These are phyloP conservation scores for Falco novaeseelandiae DNA, from an alignment of 2,797 vertebrate genomes.

Conservation along the genomic window DNA sequence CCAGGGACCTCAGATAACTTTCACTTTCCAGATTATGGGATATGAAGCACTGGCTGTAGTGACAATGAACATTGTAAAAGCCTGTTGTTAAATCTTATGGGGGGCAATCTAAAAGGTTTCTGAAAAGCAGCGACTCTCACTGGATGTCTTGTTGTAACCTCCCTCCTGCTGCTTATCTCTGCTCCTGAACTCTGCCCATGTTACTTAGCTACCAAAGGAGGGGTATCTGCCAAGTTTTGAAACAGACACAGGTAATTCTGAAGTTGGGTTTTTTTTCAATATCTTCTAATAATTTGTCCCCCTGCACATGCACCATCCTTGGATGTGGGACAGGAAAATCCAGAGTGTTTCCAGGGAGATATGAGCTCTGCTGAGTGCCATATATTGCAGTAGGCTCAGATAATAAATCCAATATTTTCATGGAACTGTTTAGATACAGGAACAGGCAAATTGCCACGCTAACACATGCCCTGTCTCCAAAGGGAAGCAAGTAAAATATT, in stretches of 20 bases:
- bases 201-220: neutral
- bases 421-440: neutral
- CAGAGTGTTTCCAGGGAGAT: conserved; percentile 50
- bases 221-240: neutral
- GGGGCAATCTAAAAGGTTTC: neutral
- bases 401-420: conserved; percentile 26
- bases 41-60: neutral
- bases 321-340: conserved; percentile 10
- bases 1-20: neutral
- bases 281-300: neutral
- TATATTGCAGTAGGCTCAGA: neutral
- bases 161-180: neutral
- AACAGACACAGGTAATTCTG: neutral
- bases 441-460: conserved; percentile 9
- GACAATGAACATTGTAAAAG: neutral
- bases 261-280: neutral
- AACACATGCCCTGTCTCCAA: neutral
- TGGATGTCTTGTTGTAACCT: neutral
- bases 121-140: neutral
- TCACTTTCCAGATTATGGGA: neutral
- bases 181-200: neutral
- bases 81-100: neutral
- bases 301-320: neutral
- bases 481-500: neutral
- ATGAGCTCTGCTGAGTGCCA: neutral